Evolutionary conservation across 2,888 invertebrate genomes (phyloP), one percentile per base, ranked within the genome.

Genomic region (Priocnemis perturbator): DNA sequence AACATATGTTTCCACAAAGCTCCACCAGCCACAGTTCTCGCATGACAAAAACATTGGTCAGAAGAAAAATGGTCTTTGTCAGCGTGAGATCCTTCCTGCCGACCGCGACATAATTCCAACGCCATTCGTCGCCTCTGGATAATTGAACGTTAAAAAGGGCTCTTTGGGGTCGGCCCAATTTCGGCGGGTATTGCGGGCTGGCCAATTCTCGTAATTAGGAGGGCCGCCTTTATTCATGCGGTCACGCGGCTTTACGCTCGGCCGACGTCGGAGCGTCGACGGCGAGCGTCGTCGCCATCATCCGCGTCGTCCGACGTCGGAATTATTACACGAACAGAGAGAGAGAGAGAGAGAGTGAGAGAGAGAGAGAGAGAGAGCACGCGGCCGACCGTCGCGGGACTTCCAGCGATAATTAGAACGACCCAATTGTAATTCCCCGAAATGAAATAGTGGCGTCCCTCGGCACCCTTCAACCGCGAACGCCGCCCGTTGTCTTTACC

Each of bases 351-450:
- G 47, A 26, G 26, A 26, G 26, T 72, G 71, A 57, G 63, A 67
- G 21, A 56, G 53, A 30, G 57, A 50, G 47, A 60, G 60, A 67
- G 57, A 57, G 19, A 61, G 71, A 61, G 26, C 26, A 26, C 3
- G 69, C 65, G 62, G 47, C 60, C 64, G 61, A 30, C 50, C 50
- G 63, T 64, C 67, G 50, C 47, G 64, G 58, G 60, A 73, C 72
- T 82, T 76, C 78, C 77, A 76, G 53, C 67, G 73, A 79, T 82
- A 81, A 81, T 82, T 76, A 82, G 71, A 70, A 74, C 69, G 71
- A 71, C 64, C 69, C 77, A 77, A 82, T 78, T 79, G 76, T 78
- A 71, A 74, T 77, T 71, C 62, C 64, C 68, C 63, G 69, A 66
- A 77, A 79, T 76, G 72, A 73, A 73, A 79, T 71, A 73, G 48